Percentiles rank a stretch among this genome's conserved stretches.
phyloP scores from a whole-genome alignment of 2,113 vertebrate genomes.

The Campylomormyrus numenius region DNA sequence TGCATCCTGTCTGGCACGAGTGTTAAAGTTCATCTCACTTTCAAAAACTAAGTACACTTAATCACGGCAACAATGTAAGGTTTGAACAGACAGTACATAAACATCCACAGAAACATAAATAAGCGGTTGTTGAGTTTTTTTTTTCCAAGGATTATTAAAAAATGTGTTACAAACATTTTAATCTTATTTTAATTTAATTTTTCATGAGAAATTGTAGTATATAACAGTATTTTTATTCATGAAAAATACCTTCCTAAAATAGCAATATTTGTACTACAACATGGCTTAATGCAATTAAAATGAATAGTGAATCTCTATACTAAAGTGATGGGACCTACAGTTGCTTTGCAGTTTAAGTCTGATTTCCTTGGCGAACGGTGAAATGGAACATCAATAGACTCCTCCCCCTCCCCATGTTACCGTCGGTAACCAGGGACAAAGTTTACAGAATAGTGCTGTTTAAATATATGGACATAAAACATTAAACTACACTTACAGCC shows the following conservation, averaged over 20 bases:
- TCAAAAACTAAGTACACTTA: background rate
- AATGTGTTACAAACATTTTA: background rate
- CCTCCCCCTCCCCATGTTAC: slow-evolving; percentile 6
- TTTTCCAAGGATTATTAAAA: background rate
- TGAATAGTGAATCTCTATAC: background rate
- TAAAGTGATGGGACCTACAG: background rate
- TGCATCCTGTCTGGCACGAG: background rate
- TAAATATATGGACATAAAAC: slow-evolving; percentile 45
- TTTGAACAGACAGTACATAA: background rate
- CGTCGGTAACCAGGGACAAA: slow-evolving; percentile 34
- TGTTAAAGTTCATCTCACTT: background rate
- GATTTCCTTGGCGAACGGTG: background rate
- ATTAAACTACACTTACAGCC: slow-evolving; percentile 44
- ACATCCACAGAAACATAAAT: background rate
- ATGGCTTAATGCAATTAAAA: background rate
- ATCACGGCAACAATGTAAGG: background rate
- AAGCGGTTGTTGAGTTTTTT: background rate
- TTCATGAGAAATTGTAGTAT: background rate
- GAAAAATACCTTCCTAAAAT: background rate
- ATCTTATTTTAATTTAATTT: background rate
- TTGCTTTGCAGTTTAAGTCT: background rate
- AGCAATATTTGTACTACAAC: background rate
- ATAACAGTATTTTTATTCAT: background rate
- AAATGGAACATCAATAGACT: background rate
- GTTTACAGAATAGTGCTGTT: slow-evolving; percentile 40